phyloP scores from a whole-genome alignment of 2,797 vertebrate species.

The Siniperca obscura region DNA sequence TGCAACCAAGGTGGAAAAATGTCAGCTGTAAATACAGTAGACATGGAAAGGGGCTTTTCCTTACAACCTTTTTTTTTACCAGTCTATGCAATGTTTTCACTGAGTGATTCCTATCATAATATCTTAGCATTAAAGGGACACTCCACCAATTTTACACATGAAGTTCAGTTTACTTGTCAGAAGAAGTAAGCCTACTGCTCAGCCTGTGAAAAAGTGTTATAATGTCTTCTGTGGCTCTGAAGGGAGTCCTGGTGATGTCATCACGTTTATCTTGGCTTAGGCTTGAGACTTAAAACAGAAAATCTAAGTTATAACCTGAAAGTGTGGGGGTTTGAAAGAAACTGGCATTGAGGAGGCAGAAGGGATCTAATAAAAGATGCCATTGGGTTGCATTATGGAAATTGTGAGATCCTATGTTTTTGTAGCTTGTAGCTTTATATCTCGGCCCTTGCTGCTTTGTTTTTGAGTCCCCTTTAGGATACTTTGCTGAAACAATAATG shows the following conservation, averaged over 20 bases:
- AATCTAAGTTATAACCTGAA: not conserved
- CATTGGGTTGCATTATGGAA: not conserved
- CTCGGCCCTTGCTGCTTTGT: not conserved
- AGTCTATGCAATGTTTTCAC: constrained; percentile 7
- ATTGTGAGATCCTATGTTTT: constrained; percentile 1
- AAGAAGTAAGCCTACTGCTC: not conserved
- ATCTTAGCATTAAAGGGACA: not conserved
- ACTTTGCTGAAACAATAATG: not conserved
- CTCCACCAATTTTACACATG: not conserved
- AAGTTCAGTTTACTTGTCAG: constrained; percentile 15
- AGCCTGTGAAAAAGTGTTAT: not conserved
- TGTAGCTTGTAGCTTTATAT: not conserved
- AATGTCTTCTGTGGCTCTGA: constrained; percentile 5
- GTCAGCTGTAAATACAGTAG: not conserved
- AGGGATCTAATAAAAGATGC: not conserved
- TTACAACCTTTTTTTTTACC: constrained; percentile 1
- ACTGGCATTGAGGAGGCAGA: not conserved
- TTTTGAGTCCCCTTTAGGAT: not conserved
- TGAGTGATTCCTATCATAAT: constrained; percentile 19
- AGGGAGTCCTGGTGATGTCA: constrained; percentile 4
- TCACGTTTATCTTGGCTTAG: not conserved
- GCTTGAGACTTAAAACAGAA: constrained; percentile 7
- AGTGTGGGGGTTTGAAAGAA: not conserved
- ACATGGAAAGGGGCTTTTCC: not conserved
- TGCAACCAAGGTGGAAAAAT: not conserved